Conservation (phyloP, 2,113 vertebrate genomes). For the Spea multiplicata region DNA sequence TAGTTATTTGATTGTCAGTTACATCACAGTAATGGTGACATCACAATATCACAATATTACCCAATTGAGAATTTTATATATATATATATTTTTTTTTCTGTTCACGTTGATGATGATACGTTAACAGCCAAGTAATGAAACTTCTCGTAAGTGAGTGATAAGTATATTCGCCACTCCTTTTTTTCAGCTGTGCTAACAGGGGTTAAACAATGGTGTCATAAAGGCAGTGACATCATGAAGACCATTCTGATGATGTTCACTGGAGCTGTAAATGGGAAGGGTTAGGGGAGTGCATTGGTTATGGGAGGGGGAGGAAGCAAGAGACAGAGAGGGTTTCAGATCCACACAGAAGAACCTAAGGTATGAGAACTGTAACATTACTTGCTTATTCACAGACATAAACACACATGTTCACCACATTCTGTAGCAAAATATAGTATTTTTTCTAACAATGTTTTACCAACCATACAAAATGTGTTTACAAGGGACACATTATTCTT, state of each 20-base stretch:
- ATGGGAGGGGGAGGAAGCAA: not conserved
- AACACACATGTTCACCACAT: not conserved
- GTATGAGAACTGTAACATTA: constrained; percentile 6
- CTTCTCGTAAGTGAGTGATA: no score
- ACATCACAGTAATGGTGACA: no score
- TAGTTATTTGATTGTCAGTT: no score
- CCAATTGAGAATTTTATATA: no score
- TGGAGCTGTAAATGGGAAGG: constrained; percentile 13
- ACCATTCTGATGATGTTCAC: not conserved
- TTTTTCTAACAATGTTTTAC: not conserved
- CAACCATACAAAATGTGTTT: no score
- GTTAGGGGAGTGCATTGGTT: constrained; percentile 1
- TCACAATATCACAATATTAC: no score
- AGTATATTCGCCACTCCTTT: not conserved
- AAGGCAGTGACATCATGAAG: constrained; percentile 8
- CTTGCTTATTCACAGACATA: not conserved
- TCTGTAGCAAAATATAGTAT: not conserved
- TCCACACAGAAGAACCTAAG: constrained; percentile 24
- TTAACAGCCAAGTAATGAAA: no score
- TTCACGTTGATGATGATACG: no score
- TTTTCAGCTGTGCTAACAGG: not conserved
- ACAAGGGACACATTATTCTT: not conserved
- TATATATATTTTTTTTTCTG: no score
- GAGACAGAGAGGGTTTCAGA: not conserved
- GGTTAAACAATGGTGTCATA: constrained; percentile 1